phyloP scores from a whole-genome alignment of 2,888 invertebrate genomes.

The Oscheius myriophilus region DNA sequence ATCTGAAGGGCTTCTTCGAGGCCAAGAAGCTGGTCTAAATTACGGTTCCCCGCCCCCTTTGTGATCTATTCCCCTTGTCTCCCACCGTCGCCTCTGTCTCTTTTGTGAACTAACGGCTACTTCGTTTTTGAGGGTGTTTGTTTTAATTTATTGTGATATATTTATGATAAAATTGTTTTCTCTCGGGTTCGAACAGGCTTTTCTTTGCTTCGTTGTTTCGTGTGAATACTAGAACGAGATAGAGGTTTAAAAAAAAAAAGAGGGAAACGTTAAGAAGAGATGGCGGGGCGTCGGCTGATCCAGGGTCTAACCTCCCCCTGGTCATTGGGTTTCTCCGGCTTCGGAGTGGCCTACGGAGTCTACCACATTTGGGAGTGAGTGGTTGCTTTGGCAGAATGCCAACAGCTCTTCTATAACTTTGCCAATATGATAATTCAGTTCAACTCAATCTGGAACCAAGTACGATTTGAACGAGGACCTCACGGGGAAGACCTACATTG shows the following conservation, averaged over 20 bases:
- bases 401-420: no score
- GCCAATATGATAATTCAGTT: no score
- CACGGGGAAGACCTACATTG: conserved; percentile 68
- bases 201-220: not conserved
- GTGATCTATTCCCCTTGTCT: not conserved
- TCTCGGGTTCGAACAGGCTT: no score
- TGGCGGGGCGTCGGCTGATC: conserved; percentile 55
- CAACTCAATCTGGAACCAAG: conserved; percentile 61
- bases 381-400: no score
- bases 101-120: not conserved
- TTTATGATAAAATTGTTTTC: conserved; percentile 2
- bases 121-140: conserved; percentile 16
- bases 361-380: conserved; percentile 67
- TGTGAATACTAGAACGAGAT: conserved; percentile 6
- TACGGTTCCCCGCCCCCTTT: conserved; percentile 5
- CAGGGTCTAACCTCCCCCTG: conserved; percentile 62
- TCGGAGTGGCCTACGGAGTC: conserved; percentile 62
- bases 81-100: no score
- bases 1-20: conserved; percentile 98
- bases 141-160: conserved; percentile 24
- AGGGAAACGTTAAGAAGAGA: conserved; percentile 6
- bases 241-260: not conserved
- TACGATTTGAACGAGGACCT: conserved; percentile 66
- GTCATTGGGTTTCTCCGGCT: conserved; percentile 63
- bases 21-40: conserved; percentile 90